Conservation (phyloP, 1,140 invertebrate genomes). For the Ditylenchus dipsaci region DNA sequence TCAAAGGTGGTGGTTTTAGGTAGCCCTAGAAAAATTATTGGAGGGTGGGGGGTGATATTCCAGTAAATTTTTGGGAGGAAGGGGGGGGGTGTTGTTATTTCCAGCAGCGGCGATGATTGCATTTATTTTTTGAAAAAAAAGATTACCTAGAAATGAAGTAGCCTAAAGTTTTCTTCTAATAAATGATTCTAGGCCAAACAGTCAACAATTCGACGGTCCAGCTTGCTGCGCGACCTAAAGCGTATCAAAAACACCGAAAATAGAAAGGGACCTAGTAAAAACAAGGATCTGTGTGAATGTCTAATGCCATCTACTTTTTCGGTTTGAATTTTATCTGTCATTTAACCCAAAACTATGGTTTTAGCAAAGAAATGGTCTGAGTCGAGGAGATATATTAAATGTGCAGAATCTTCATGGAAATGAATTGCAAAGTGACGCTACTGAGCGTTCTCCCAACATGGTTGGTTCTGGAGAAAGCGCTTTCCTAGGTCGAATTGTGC, state of each 20-base stretch:
- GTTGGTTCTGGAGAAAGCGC: background rate
- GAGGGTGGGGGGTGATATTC: no score
- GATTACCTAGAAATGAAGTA: no score
- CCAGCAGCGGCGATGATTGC: no score
- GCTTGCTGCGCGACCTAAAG: slow-evolving; percentile 51
- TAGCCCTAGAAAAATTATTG: no score
- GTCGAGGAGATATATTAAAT: background rate
- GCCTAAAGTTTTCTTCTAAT: no score
- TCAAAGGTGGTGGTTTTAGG: no score
- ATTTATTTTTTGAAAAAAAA: no score
- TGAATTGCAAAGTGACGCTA: background rate
- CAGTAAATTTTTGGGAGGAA: no score
- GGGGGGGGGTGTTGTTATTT: no score
- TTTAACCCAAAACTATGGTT: no score
- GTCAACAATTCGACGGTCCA: slow-evolving; percentile 51
- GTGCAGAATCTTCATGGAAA: background rate
- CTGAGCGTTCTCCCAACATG: background rate
- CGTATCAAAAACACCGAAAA: slow-evolving; percentile 52
- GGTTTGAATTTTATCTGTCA: background rate
- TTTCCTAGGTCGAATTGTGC: slow-evolving; percentile 24
- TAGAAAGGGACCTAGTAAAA: slow-evolving; percentile 21
- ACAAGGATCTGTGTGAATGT: slow-evolving; percentile 43
- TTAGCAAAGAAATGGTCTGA: background rate
- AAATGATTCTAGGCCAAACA: slow-evolving; percentile 36
- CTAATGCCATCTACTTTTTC: slow-evolving; percentile 20